Evolutionary conservation across 2,888 invertebrate genomes (phyloP), one percentile per base, ranked within the genome.

Genomic region (Dynastes tityus): DNA sequence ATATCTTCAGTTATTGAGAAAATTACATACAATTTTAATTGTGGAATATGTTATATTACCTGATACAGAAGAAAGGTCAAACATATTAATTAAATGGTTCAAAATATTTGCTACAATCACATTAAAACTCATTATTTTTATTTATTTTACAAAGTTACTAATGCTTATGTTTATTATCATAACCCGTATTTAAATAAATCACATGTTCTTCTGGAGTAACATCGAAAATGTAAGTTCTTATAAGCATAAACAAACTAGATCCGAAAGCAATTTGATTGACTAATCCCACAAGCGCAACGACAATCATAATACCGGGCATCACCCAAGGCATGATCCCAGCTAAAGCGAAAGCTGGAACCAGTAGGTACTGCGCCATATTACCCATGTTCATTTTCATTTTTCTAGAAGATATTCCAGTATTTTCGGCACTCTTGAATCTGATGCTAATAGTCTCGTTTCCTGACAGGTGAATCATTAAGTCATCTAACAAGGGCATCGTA

Each of bases 261-360:
- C 90, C 89, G 55, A 94, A 90, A 0, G 93, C 94, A 89, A 93
- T 92, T 82, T 93, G 92, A 86, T 94, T 94, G 67, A 94, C 87
- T 86, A 93, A 89, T 0, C 91, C 91, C 0, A 91, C 91, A 67
- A 90, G 89, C 45, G 93, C 88, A 0, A 92, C 92, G 86, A 92
- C 91, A 90, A 94, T 90, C 85, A 94, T 93, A 16, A 94, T 85
- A 0, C 92, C 92, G 0, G 94, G 94, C 84, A 94, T 86, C 22
- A 94, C 86, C 86, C 94, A 94, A 0, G 94, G 94, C 84, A 94
- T 86, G 67, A 94, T 88, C 11, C 93, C 93, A 0, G 94, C 92
- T 90, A 94, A 90, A 0, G 93, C 85, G 2, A 94, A 89, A 0
- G 92, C 92, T 0, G 94, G 94, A 80, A 93, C 85, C 27, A 93